Evolutionary conservation across 1,140 invertebrate species (phyloP).

Genomic region (Saxidomus purpurata): DNA sequence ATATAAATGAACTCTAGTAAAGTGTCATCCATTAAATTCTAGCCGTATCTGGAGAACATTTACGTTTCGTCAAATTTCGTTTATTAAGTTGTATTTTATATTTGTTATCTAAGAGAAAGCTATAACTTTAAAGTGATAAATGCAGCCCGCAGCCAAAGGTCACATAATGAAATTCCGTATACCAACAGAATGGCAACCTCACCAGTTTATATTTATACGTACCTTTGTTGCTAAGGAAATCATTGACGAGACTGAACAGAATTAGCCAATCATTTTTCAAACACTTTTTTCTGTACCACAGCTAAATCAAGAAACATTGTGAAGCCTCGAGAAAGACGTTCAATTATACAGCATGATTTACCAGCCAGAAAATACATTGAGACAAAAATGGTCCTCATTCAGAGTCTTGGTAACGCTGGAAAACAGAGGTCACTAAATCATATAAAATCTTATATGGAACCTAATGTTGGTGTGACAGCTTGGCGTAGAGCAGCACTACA

Average conservation of each 20-base stretch:
- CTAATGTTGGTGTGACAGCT: conserved; percentile 42
- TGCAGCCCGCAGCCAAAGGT: too few relatives aligned
- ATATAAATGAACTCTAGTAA: neutral
- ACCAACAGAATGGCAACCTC: too few relatives aligned
- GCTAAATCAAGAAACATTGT: conserved; percentile 36
- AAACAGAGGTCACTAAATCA: conserved; percentile 33
- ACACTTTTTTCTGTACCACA: neutral
- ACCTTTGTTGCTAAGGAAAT: too few relatives aligned
- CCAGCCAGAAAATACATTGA: conserved; percentile 42
- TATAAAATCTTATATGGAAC: conserved; percentile 48
- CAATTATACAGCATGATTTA: conserved; percentile 28
- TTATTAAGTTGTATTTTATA: too few relatives aligned
- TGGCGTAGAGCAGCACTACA: conserved; percentile 43
- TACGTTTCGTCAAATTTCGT: too few relatives aligned
- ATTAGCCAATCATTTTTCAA: too few relatives aligned
- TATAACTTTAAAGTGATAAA: too few relatives aligned
- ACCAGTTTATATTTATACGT: too few relatives aligned
- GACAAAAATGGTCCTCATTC: conserved; percentile 45
- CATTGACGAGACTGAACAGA: too few relatives aligned
- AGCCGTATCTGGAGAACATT: neutral
- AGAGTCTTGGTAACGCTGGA: conserved; percentile 48
- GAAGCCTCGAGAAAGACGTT: conserved; percentile 16
- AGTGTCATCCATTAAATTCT: neutral
- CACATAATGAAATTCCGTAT: too few relatives aligned
- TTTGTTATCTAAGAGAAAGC: too few relatives aligned